Evolutionary conservation across 2,113 vertebrate genomes (phyloP).

Genomic region (human (Homo sapiens)): DNA sequence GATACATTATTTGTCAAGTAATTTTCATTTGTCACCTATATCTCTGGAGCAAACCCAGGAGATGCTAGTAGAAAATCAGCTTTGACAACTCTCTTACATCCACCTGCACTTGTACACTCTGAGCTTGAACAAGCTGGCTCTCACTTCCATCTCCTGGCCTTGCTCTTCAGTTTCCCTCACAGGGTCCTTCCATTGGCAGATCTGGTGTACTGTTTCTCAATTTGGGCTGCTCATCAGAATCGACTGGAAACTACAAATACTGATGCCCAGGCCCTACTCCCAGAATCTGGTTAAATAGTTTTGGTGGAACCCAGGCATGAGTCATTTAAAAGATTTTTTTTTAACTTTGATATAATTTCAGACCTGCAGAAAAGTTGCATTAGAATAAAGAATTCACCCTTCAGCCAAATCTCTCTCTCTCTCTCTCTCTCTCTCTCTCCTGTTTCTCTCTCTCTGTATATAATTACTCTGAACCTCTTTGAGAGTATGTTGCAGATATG

Average conservation of each 20-base stretch:
- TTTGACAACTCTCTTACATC: background rate
- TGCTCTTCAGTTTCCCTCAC: accelerated
- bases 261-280: background rate
- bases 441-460: no score
- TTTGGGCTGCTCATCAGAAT: background rate
- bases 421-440: background rate
- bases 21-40: background rate
- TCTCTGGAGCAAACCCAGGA: background rate
- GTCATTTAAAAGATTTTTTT: background rate
- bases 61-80: background rate
- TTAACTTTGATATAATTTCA: background rate
- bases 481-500: background rate
- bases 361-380: background rate
- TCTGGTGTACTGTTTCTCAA: background rate
- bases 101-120: background rate
- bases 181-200: background rate
- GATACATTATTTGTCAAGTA: background rate
- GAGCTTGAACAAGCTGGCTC: background rate
- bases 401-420: background rate
- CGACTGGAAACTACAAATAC: background rate
- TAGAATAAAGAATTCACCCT: background rate
- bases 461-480: background rate
- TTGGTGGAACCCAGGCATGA: background rate
- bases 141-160: background rate
- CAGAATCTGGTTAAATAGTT: background rate